These are phyloP conservation scores for Laothoe populi DNA, from an alignment of 2,888 invertebrate genomes.

Conservation along the genomic window DNA sequence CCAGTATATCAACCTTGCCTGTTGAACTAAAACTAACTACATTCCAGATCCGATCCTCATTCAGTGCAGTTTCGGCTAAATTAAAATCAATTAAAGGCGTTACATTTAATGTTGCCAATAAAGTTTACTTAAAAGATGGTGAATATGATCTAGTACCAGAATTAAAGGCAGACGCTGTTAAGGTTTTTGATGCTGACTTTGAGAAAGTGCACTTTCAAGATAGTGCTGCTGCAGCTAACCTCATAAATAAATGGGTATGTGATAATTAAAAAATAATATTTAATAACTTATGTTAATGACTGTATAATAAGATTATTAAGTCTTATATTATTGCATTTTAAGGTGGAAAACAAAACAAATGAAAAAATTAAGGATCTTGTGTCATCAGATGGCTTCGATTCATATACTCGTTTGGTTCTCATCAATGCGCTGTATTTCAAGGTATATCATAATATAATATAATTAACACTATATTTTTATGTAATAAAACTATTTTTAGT, in stretches of 20 bases:
- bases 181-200: slow-evolving; percentile 87
- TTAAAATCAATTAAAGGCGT: slow-evolving; percentile 76
- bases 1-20: too few relatives aligned
- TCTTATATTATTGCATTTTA: slow-evolving; percentile 31
- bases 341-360: slow-evolving; percentile 90
- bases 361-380: slow-evolving; percentile 92
- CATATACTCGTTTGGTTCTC: slow-evolving; percentile 87
- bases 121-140: slow-evolving; percentile 86
- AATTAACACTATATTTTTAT: not conserved
- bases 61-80: slow-evolving; percentile 58
- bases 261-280: not conserved
- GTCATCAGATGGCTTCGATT: slow-evolving; percentile 79
- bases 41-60: slow-evolving; percentile 71
- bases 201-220: slow-evolving; percentile 86
- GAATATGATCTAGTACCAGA: slow-evolving; percentile 76
- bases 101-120: slow-evolving; percentile 88
- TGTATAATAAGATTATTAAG: not conserved
- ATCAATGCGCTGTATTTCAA: slow-evolving; percentile 96
- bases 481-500: too few relatives aligned
- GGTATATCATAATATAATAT: slow-evolving; percentile 69
- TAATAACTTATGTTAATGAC: too few relatives aligned
- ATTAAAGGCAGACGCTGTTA: slow-evolving; percentile 84
- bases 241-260: slow-evolving; percentile 91
- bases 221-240: slow-evolving; percentile 69
- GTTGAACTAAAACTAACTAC: not conserved